Conservation (phyloP, 2,888 invertebrate species). For the Hypomecis punctinalis region DNA sequence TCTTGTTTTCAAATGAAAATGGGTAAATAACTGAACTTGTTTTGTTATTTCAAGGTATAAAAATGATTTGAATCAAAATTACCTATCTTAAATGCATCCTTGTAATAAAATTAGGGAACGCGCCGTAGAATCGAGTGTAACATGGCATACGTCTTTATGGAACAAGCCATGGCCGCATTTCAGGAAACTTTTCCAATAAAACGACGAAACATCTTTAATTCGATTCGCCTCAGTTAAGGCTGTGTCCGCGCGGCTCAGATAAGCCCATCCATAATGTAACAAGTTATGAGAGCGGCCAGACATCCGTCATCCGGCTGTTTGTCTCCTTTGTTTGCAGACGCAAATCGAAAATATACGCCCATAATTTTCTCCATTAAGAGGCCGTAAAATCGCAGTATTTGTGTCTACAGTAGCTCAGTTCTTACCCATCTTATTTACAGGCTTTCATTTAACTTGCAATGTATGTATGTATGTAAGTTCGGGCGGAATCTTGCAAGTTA, state of each 20-base stretch:
- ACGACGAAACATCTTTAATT: conserved; percentile 15
- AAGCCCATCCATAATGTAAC: conserved; percentile 33
- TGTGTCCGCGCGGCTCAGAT: conserved; percentile 3
- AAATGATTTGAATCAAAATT: too few relatives aligned
- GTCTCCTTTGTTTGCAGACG: conserved; percentile 35
- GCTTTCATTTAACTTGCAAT: background rate
- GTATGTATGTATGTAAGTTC: too few relatives aligned
- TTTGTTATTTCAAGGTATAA: too few relatives aligned
- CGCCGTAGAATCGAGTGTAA: background rate
- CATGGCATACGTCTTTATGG: background rate
- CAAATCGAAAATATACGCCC: conserved; percentile 41
- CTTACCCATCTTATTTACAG: too few relatives aligned
- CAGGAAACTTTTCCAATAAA: conserved; percentile 16
- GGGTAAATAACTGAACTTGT: too few relatives aligned
- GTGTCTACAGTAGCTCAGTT: conserved; percentile 16
- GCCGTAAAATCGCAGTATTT: conserved; percentile 28
- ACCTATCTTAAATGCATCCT: too few relatives aligned
- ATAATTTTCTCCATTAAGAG: conserved; percentile 38
- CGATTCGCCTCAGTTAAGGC: conserved; percentile 8
- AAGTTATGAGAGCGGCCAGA: conserved; percentile 34
- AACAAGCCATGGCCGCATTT: conserved; percentile 2
- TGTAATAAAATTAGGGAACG: too few relatives aligned
- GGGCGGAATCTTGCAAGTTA: too few relatives aligned
- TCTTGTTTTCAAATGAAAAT: too few relatives aligned
- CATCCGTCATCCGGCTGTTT: conserved; percentile 38